Evolutionary conservation across 2,113 vertebrate species (phyloP).

Genomic region (Cottus gobio): DNA sequence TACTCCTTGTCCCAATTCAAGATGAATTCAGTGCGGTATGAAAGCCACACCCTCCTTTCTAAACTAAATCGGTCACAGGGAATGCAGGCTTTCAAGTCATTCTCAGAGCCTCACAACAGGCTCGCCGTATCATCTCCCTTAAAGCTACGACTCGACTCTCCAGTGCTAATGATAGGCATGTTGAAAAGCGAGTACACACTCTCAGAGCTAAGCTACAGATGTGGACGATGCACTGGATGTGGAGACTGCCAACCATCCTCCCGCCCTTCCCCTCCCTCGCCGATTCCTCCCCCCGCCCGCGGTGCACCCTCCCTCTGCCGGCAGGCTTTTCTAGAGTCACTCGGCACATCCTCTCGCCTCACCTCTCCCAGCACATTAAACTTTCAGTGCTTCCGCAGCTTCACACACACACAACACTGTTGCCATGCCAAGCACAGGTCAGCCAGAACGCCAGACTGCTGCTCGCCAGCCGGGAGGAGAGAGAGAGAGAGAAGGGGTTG

Average conservation of each 20-base stretch:
- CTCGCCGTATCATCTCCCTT: constrained; percentile 31
- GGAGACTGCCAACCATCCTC: constrained; percentile 29
- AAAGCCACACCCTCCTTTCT: constrained; percentile 32
- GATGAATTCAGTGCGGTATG: background rate
- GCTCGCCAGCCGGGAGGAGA: constrained; percentile 5
- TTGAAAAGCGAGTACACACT: constrained; percentile 7
- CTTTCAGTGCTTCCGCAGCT: constrained; percentile 75
- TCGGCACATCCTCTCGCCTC: constrained; percentile 71
- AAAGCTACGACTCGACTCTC: constrained; percentile 46
- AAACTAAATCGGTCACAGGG: constrained; percentile 32
- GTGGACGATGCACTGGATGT: constrained; percentile 53
- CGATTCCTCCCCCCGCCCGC: constrained; percentile 16
- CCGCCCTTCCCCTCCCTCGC: constrained; percentile 37
- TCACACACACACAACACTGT: constrained; percentile 62
- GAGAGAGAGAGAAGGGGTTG: background rate
- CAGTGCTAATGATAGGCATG: constrained; percentile 44
- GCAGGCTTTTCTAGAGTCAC: constrained; percentile 84
- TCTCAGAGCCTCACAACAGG: constrained; percentile 43
- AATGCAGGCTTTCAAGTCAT: constrained; percentile 58
- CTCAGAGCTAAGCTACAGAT: constrained; percentile 51
- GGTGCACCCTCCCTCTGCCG: constrained; percentile 51
- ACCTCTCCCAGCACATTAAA: constrained; percentile 81
- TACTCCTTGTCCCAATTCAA: constrained; percentile 12
- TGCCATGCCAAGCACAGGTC: constrained; percentile 77
- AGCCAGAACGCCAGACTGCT: constrained; percentile 55